Percentiles rank a stretch among this genome's conserved stretches.
Evolutionary conservation across 2,797 vertebrate species (phyloP).

Genomic region (Rhinophrynus dorsalis): DNA sequence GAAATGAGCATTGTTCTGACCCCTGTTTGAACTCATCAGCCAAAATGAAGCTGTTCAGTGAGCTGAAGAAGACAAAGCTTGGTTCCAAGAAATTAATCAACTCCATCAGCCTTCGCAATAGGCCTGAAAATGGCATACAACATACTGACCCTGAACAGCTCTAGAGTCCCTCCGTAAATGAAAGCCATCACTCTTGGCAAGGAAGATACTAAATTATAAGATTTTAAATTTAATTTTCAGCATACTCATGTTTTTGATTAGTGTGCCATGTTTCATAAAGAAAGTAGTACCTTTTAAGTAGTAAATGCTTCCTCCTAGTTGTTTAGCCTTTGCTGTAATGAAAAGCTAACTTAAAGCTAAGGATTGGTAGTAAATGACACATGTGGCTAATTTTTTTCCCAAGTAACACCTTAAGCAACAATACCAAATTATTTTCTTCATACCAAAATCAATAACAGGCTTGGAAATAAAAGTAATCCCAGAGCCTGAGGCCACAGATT

Average conservation of each 20-base stretch:
- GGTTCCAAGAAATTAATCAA: conserved; percentile 91
- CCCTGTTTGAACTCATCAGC: conserved; percentile 96
- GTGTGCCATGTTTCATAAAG: conserved; percentile 81
- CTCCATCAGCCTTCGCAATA: conserved; percentile 73
- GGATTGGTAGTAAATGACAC: conserved; percentile 56
- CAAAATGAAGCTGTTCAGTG: conserved; percentile 98
- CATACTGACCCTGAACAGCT: conserved; percentile 73
- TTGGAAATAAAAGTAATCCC: conserved; percentile 67
- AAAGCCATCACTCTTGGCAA: conserved; percentile 79
- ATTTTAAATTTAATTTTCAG: conserved; percentile 85
- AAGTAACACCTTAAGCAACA: conserved; percentile 70
- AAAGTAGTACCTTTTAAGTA: conserved; percentile 67
- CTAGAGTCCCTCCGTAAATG: conserved; percentile 69
- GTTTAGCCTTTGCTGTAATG: conserved; percentile 44
- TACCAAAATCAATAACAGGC: conserved; percentile 72
- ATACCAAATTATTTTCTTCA: conserved; percentile 73
- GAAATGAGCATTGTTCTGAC: conserved; percentile 95
- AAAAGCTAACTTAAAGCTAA: conserved; percentile 60
- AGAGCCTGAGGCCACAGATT: conserved; percentile 66
- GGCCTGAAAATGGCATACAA: conserved; percentile 66
- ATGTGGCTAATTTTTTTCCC: conserved; percentile 23
- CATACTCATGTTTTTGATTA: conserved; percentile 81
- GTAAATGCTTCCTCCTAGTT: conserved; percentile 59
- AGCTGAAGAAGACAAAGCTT: conserved; percentile 97
- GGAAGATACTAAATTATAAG: conserved; percentile 85